Base-by-base conservation (phyloP, 2,113 vertebrate species). In the Cranoglanis bouderius region DNA sequence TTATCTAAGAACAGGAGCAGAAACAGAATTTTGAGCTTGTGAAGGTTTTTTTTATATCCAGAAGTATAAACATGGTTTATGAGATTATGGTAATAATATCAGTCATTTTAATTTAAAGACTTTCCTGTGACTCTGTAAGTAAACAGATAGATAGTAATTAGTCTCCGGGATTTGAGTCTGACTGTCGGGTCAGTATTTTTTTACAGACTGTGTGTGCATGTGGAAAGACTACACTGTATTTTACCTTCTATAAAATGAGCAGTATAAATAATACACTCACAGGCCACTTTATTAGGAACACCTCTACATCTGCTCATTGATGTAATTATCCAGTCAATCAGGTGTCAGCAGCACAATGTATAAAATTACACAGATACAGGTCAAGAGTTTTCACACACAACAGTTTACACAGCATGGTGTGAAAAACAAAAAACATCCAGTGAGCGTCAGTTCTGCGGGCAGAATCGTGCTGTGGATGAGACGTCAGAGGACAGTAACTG, bases 1-100 rank as follows among this genome's bases (percentile, higher is more conserved):
- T 99, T 94, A 97, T 96, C 98, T 99, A 86, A 51, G 82, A 74
- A 46, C 51, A 85, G n/a, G 75, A 81, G 75, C 82, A 46, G 51
- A 53, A 55, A 38, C 75, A 46, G 40, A 53, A 43, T 29, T 49
- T 49, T 75, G 88, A 19, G 9, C 53, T 67, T 35, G n/a, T 74
- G 35, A 74, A 74, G n/a, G 53, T 16, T 16, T 35, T 29, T 61
- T 8, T 55, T 55, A 55, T 14, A 55, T 6, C 4, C 18, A 57
- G 55, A 61, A 61, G 21, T 61, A 65, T n/a, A n/a, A 65, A 21
- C n/a, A 5, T 6, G 67, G 12, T 70, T 70, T 32, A 67, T 67
- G 65, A 67, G n/a, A 32, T 67, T 38, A 38, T 19, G 8, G 18
- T 19, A 35, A 72, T 19, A 19, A 38, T 19, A 70, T 12, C 35